Evolutionary conservation across 2,888 invertebrate species (phyloP).

Genomic region (Ophraella communa): DNA sequence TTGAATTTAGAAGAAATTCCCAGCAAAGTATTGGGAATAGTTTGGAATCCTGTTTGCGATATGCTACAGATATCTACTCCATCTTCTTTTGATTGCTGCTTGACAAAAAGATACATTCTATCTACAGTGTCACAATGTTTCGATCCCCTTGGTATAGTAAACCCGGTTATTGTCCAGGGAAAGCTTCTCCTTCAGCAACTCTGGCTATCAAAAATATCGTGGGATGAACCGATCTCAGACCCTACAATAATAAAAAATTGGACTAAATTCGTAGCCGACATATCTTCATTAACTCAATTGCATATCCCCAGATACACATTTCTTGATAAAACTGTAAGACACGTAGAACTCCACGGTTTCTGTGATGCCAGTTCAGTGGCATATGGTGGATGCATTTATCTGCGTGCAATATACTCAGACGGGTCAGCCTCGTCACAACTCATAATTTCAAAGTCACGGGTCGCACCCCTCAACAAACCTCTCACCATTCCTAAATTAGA

Average conservation of each 20-base stretch:
- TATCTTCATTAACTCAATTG: neutral
- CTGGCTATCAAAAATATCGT: no score
- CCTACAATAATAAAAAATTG: neutral
- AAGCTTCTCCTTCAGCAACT: neutral
- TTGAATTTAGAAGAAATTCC: neutral
- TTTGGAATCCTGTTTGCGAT: neutral
- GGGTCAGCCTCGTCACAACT: neutral
- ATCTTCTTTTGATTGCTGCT: neutral
- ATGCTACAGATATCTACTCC: neutral
- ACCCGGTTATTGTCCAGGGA: neutral
- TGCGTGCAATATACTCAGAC: neutral
- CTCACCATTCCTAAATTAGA: neutral
- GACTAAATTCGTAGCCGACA: neutral
- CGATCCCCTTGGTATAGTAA: neutral
- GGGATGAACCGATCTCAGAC: neutral
- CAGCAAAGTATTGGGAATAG: neutral
- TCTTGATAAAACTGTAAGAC: neutral
- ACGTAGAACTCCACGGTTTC: neutral
- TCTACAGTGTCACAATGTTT: no score
- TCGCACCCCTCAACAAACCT: neutral
- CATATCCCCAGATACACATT: neutral
- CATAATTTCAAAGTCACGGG: neutral
- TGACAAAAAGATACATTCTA: neutral
- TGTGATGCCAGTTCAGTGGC: no score
- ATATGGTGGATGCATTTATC: neutral